phyloP scores from a whole-genome alignment of 1,140 invertebrate genomes.

The Trichoplusia ni region DNA sequence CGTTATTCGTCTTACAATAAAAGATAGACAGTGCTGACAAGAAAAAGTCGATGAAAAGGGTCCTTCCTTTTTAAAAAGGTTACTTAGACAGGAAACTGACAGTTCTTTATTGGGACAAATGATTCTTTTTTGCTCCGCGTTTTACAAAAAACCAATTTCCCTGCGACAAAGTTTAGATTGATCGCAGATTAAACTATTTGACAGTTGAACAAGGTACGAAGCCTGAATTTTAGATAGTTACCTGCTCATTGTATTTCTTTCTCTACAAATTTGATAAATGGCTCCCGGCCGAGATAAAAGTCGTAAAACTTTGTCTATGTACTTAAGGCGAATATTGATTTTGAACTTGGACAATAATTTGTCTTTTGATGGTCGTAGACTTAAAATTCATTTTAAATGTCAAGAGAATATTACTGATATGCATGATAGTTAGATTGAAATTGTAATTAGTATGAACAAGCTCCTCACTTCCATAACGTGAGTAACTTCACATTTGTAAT shows the following conservation, averaged over 20 bases:
- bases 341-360: slow-evolving; percentile 27
- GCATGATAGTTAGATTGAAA: too few relatives aligned
- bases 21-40: background rate
- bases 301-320: slow-evolving; percentile 23
- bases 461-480: too few relatives aligned
- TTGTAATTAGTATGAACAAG: too few relatives aligned
- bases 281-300: slow-evolving; percentile 24
- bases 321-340: slow-evolving; percentile 41
- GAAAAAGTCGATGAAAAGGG: slow-evolving; percentile 5
- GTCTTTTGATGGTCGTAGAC: background rate
- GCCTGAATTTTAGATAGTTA: slow-evolving; percentile 22
- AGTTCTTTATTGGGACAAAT: slow-evolving; percentile 9
- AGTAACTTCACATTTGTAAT: too few relatives aligned
- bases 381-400: background rate
- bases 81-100: slow-evolving; percentile 20
- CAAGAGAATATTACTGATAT: background rate
- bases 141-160: slow-evolving; percentile 12
- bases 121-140: background rate
- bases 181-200: slow-evolving; percentile 34
- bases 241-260: slow-evolving; percentile 34
- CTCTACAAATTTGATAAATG: slow-evolving; percentile 32
- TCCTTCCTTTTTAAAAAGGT: slow-evolving; percentile 5
- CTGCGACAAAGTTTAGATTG: slow-evolving; percentile 20
- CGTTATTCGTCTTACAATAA: slow-evolving; percentile 2
- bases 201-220: slow-evolving; percentile 25